These are phyloP conservation scores for Cyprinodon brontotheroides DNA, from an alignment of 2,113 vertebrate species.

Conservation along the genomic window DNA sequence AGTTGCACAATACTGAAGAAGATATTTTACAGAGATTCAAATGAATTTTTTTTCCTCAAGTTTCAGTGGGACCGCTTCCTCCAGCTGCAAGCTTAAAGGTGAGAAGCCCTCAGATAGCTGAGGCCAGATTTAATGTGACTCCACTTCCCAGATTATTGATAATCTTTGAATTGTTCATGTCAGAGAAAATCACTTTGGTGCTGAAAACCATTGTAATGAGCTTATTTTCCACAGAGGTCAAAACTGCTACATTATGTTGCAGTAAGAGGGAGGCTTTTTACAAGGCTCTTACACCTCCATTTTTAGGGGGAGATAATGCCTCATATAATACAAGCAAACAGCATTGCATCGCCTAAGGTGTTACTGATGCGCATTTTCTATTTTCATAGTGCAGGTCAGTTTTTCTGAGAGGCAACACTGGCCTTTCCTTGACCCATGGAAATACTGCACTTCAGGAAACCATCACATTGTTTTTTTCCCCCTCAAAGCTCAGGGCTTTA, in stretches of 20 bases:
- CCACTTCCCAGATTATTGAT: slow-evolving; percentile 48
- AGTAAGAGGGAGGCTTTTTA: slow-evolving; percentile 12
- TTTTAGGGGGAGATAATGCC: slow-evolving; percentile 34
- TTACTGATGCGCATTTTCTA: slow-evolving; percentile 40
- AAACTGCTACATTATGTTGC: slow-evolving; percentile 18
- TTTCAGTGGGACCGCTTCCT: background rate
- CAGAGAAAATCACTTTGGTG: slow-evolving; percentile 34
- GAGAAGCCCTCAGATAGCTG: slow-evolving; percentile 21
- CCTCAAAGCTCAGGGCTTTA: slow-evolving; percentile 31
- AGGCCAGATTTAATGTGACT: slow-evolving; percentile 22
- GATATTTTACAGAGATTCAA: slow-evolving; percentile 13
- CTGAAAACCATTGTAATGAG: slow-evolving; percentile 41
- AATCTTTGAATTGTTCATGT: slow-evolving; percentile 27
- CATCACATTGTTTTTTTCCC: slow-evolving; percentile 46
- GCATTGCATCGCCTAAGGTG: slow-evolving; percentile 44
- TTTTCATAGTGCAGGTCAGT: slow-evolving; percentile 38
- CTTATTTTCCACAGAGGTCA: slow-evolving; percentile 22
- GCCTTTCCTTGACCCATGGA: slow-evolving; percentile 60
- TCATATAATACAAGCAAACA: slow-evolving; percentile 42
- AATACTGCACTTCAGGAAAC: slow-evolving; percentile 60
- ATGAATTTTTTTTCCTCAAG: slow-evolving; percentile 10
- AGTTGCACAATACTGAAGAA: background rate
- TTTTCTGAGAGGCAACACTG: slow-evolving; percentile 35
- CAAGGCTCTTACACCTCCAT: slow-evolving; percentile 30
- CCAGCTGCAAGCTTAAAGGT: background rate